phyloP scores from a whole-genome alignment of 2,113 vertebrate genomes.

The Prochilodus magdalenae region DNA sequence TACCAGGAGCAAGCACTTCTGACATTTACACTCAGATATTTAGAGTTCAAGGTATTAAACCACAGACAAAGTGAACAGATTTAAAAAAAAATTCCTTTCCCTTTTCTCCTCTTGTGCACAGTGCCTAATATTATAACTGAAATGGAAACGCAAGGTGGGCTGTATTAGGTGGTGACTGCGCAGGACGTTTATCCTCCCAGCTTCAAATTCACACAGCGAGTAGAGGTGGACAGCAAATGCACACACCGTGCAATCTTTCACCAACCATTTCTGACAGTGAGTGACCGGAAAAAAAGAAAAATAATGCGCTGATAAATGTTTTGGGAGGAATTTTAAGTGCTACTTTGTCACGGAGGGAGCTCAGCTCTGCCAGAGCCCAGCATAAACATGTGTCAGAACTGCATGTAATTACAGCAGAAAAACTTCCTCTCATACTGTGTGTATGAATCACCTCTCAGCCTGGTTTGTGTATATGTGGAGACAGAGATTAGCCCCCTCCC shows the following conservation, averaged over 20 bases:
- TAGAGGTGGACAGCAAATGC: background rate
- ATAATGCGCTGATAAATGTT: constrained; percentile 73
- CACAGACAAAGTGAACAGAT: constrained; percentile 51
- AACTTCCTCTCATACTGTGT: constrained; percentile 71
- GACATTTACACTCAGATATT: constrained; percentile 2
- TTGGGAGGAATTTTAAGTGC: constrained; percentile 73
- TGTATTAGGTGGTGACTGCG: constrained; percentile 45
- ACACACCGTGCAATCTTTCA: constrained; percentile 50
- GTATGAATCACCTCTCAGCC: constrained; percentile 72
- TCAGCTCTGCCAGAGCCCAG: constrained; percentile 71
- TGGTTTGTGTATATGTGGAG: constrained; percentile 61
- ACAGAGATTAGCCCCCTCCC: constrained; percentile 59
- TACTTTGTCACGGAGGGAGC: constrained; percentile 78
- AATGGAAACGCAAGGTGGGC: constrained; percentile 46
- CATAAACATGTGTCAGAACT: constrained; percentile 80
- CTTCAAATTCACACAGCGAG: background rate
- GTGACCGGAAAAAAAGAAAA: constrained; percentile 68
- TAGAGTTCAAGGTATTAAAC: constrained; percentile 60
- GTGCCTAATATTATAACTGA: constrained; percentile 57
- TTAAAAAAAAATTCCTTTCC: too few species aligned
- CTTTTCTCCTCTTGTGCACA: background rate
- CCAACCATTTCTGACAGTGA: constrained; percentile 64
- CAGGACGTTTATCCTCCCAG: constrained; percentile 43
- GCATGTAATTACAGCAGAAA: constrained; percentile 79
- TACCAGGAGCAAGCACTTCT: background rate